Base-by-base conservation (phyloP, 2,113 vertebrate genomes). In the Cranoglanis bouderius region DNA sequence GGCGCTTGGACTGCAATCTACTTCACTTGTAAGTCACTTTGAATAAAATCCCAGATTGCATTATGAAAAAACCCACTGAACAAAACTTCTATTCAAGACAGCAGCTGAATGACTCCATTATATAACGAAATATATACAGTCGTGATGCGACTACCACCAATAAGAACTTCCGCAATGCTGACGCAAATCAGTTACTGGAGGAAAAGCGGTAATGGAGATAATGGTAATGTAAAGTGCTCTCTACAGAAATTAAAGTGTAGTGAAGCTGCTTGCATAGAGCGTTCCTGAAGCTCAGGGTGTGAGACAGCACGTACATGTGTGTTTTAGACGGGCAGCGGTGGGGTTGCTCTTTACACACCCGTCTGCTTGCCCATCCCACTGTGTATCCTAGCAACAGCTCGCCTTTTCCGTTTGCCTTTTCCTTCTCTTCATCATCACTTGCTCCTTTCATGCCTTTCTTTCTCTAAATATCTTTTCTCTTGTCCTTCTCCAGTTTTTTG, bases 331-430 rank as follows among this genome's bases (percentile, higher is more conserved):
- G 59, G 46, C 49, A 81, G 49, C 10, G 49, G 61, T 55, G 32
- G 35, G 83, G 43, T 78, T 78, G 59, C 83, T 89, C 67, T 40
- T 78, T 88, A 87, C 78, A 74, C 72, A 46, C 53, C 86, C 81
- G 32, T 70, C 85, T 88, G 55, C 57, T 85, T 70, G 77, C 89
- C 90, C 83, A 40, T 82, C 81, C 87, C 87, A 57, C 84, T 89
- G 86, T 26, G 92, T 90, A 85, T 91, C 91, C 91, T 88, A 93
- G 92, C 91, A 92, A 94, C 94, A 91, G 89, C n/a, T 70, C 61
- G 38, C 40, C 88, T 89, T 87, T 89, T 77, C 82, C 77, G 72
- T 80, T 87, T 70, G 74, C 77, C 88, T 86, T 72, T 86, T 49
- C 77, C 75, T 78, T 24, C 46, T 24, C 80, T 3, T 81, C 78